Conservation (phyloP, 37 sponge, comb jelly and placozoan species). For the Eunapius fragilis region DNA sequence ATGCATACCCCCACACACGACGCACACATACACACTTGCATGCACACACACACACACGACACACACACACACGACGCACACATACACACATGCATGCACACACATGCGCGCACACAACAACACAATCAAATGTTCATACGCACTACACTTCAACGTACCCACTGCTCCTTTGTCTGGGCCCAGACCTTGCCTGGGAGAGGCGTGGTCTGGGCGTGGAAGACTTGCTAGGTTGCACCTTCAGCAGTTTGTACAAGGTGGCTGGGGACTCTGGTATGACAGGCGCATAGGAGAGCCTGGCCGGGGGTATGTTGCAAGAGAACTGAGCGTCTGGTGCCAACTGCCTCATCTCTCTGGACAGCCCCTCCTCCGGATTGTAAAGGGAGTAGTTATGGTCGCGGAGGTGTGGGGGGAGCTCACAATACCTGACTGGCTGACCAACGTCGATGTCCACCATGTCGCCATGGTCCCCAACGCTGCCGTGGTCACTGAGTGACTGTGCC, state of each 20-base stretch:
- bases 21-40: constrained; percentile 1
- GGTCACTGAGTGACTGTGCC: constrained; percentile 14
- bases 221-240: constrained; percentile 65
- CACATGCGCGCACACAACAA: background rate
- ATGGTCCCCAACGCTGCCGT: background rate
- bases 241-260: constrained; percentile 66
- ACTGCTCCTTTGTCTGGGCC: background rate
- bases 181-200: background rate
- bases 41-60: background rate
- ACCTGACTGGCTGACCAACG: constrained; percentile 57
- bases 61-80: background rate
- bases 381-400: constrained; percentile 67
- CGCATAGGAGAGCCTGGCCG: constrained; percentile 73
- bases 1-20: background rate
- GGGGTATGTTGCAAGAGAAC: constrained; percentile 45
- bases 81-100: background rate
- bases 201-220: background rate
- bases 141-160: too few relatives aligned
- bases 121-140: too few relatives aligned
- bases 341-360: constrained; percentile 21
- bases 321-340: background rate
- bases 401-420: constrained; percentile 40
- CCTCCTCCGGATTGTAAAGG: constrained; percentile 72
- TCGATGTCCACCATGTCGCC: constrained; percentile 63
- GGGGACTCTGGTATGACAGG: constrained; percentile 71